A percentile compares a stretch with the other conserved stretches of the same genome.
These are phyloP conservation scores for Harlomillsia oculata DNA, from an alignment of 1,140 invertebrate genomes.

Conservation along the genomic window DNA sequence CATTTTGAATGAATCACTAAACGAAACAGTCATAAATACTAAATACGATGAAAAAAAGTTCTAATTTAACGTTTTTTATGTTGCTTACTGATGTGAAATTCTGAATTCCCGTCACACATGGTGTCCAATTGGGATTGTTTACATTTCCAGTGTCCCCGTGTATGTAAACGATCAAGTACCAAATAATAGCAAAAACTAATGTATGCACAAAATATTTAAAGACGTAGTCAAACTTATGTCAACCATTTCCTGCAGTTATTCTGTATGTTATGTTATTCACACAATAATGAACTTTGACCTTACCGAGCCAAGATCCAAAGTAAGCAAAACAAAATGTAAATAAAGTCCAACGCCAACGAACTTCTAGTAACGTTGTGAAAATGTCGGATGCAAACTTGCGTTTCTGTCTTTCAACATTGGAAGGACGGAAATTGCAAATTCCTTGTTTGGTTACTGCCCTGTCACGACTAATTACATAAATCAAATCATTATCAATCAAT, in stretches of 20 bases:
- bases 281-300: slow-evolving; percentile 3
- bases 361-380: slow-evolving; percentile 23
- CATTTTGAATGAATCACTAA: too few species aligned
- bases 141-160: slow-evolving; percentile 11
- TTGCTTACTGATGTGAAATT: slow-evolving; percentile 15
- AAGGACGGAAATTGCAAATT: slow-evolving; percentile 2
- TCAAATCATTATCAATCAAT: too few species aligned
- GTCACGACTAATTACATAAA: background rate
- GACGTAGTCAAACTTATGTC: background rate
- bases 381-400: slow-evolving; percentile 12
- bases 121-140: slow-evolving; percentile 7
- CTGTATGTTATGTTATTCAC: background rate
- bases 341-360: slow-evolving; percentile 20
- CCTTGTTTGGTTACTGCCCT: slow-evolving; percentile 17
- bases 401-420: slow-evolving; percentile 6
- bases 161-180: slow-evolving; percentile 16
- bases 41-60: too few species aligned
- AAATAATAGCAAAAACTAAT: slow-evolving; percentile 20
- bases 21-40: too few species aligned
- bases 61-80: too few species aligned
- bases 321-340: slow-evolving; percentile 18
- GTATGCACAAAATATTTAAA: background rate
- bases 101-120: slow-evolving; percentile 19
- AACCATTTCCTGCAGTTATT: background rate
- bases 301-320: slow-evolving; percentile 20